Evolutionary conservation across 1,140 invertebrate species (phyloP), one percentile per base, ranked within the genome.

Genomic region (Drosophila mojavensis): DNA sequence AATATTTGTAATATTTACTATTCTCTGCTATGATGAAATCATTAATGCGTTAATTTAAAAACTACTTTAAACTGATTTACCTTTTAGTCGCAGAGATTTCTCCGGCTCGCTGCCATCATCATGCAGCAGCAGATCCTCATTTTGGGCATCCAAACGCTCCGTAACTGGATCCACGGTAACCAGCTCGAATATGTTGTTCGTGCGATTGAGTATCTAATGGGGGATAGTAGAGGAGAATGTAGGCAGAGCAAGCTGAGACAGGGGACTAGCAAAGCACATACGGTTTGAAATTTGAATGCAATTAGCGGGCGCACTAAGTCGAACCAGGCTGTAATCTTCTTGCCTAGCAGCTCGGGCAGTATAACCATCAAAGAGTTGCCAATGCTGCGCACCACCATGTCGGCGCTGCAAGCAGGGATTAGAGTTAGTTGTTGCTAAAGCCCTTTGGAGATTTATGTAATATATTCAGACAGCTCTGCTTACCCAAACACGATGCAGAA

Each of bases 401-500:
- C 96, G 1, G 96, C 95, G 68, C 97, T 98, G 20, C 36, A 26
- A 20, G 13, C 17, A 0, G 10, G 24, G 3, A 53, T n/a, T 17
- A 54, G 17, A 10, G 5, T n/a, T 0, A 7, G 1, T 4, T 28
- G n/a, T 45, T 9, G 15, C 10, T 5, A 20, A 47, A 30, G 0
- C 20, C 13, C 2, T 13, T 3, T 2, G 10, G 58, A 7, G 24
- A 47, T 30, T 59, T 3, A 17, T 45, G 10, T 39, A 39, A 39
- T 39, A 39, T 50, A 48, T 50, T 17, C 15, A 17, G 28, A 36
- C 11, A 28, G n/a, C 5, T 43, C 13, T 20, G 88, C 94, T 93
- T 93, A 97, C 96, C 97, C 96, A 93, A 99, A 99, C 24, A 98
- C 97, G 78, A 99, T 97, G 93, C 98, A 98, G 93, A 99, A 99